phyloP scores from a whole-genome alignment of 2,797 vertebrate genomes.

The Peromyscus melanophrys region DNA sequence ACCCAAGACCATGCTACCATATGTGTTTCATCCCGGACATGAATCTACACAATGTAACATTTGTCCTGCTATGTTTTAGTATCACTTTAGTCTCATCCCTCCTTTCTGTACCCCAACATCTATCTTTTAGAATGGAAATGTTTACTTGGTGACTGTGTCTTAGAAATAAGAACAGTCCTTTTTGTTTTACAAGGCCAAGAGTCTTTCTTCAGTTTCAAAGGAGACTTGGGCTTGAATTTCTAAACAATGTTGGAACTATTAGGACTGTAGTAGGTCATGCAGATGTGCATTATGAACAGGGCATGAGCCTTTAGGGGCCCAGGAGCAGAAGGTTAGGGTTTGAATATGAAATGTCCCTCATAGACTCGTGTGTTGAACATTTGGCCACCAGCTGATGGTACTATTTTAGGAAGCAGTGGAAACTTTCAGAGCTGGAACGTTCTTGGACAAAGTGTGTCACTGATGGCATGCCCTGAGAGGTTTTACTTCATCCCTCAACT shows the following conservation, averaged over 20 bases:
- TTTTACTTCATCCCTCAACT: not conserved
- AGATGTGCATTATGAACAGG: not conserved
- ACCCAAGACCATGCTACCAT: not conserved
- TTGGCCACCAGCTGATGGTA: not conserved
- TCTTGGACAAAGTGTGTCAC: not conserved
- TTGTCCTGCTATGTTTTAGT: not conserved
- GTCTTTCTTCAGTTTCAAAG: not conserved
- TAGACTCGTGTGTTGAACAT: not conserved
- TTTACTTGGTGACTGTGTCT: not conserved
- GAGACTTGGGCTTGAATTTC: not conserved
- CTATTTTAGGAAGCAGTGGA: not conserved
- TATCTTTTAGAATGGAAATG: not conserved
- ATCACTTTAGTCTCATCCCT: not conserved
- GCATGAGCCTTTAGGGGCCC: not conserved
- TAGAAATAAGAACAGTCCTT: not conserved
- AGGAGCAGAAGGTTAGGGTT: not conserved
- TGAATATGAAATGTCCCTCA: not conserved
- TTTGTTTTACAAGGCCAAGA: not conserved
- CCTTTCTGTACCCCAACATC: not conserved
- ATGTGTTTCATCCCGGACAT: not conserved
- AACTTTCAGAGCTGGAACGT: not conserved
- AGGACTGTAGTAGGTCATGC: not conserved
- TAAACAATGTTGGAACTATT: not conserved
- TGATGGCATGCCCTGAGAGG: not conserved
- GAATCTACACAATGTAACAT: no score